Percentiles rank a stretch among this genome's conserved stretches.
Evolutionary conservation across 2,888 invertebrate species (phyloP).

Genomic region (Macrophya annulata): DNA sequence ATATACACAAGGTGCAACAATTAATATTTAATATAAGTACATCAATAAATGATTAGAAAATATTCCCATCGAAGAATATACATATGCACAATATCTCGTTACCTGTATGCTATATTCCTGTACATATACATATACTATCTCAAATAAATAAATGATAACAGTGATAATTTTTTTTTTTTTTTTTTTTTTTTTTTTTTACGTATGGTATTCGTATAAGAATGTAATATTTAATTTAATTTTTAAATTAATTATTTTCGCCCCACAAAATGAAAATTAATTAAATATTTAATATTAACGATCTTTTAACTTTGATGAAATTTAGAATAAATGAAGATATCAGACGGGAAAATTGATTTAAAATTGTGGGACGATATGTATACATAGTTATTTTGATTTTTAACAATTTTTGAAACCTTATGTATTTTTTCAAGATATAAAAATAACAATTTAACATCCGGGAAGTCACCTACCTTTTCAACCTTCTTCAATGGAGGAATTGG

Average conservation of each 20-base stretch:
- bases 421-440: neutral
- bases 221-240: neutral
- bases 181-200: neutral
- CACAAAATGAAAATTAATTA: neutral
- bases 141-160: neutral
- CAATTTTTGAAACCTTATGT: neutral
- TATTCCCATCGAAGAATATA: constrained; percentile 20
- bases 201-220: neutral
- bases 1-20: constrained; percentile 54
- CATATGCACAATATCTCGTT: neutral
- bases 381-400: neutral
- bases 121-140: neutral
- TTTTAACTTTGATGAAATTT: neutral
- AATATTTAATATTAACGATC: neutral
- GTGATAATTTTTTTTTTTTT: neutral
- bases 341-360: neutral
- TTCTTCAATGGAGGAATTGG: constrained; percentile 93
- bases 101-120: constrained; percentile 7
- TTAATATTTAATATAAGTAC: neutral
- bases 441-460: neutral
- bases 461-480: constrained; percentile 92
- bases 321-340: neutral
- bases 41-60: constrained; percentile 13
- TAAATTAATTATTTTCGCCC: too few relatives aligned
- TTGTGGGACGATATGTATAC: neutral